phyloP scores from a whole-genome alignment of 2,113 vertebrate genomes.

The Melanotaenia duboulayi region DNA sequence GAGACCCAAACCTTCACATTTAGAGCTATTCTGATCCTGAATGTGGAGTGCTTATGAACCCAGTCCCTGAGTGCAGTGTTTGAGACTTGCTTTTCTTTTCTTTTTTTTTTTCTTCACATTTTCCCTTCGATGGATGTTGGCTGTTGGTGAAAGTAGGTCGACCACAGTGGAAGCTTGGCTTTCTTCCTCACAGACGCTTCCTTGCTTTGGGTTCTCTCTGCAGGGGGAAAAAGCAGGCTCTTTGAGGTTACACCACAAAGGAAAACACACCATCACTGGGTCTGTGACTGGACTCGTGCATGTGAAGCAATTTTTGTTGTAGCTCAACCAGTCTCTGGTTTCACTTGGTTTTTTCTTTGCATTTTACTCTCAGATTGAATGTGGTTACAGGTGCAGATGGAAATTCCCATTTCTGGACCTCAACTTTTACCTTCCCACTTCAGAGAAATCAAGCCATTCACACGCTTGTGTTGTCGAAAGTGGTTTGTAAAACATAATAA shows the following conservation, averaged over 20 bases:
- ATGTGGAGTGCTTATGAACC: conserved; percentile 11
- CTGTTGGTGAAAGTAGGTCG: conserved; percentile 62
- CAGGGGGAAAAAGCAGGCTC: conserved; percentile 33
- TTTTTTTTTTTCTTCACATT: conserved; percentile 11
- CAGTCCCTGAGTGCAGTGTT: conserved; percentile 12
- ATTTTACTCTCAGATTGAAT: neutral
- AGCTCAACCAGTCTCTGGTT: neutral
- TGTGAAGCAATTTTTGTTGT: neutral
- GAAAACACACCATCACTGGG: conserved; percentile 3
- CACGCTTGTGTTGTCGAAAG: too few relatives aligned
- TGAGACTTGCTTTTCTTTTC: conserved; percentile 35
- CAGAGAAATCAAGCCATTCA: neutral
- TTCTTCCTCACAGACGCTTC: conserved; percentile 35
- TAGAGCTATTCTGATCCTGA: conserved; percentile 35
- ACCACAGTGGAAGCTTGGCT: conserved; percentile 60
- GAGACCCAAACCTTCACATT: conserved; percentile 23
- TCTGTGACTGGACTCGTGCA: neutral
- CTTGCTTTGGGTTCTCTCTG: conserved; percentile 51
- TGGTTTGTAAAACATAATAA: neutral
- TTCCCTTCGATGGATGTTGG: conserved; percentile 27
- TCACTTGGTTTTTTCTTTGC: neutral
- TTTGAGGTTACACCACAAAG: conserved; percentile 7
- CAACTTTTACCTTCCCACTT: neutral
- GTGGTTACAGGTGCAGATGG: neutral
- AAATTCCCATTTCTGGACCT: neutral